These are phyloP conservation scores for Drosophila anomalipes DNA, from an alignment of 2,888 invertebrate species.

Conservation along the genomic window DNA sequence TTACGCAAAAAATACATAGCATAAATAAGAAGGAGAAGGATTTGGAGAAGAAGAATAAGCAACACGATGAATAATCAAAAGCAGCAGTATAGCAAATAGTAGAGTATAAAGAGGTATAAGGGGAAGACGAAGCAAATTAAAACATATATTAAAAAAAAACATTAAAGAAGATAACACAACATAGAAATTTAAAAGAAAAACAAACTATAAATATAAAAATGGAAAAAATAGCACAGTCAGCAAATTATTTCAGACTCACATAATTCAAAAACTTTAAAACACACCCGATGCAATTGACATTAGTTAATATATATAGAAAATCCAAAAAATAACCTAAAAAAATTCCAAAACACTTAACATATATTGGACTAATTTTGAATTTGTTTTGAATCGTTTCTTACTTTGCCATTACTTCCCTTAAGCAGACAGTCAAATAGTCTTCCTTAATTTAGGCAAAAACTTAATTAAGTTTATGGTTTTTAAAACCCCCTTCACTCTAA, in stretches of 20 bases:
- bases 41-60: slow-evolving; percentile 37
- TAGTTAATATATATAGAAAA: slow-evolving; percentile 31
- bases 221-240: slow-evolving; percentile 65
- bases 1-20: slow-evolving; percentile 62
- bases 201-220: slow-evolving; percentile 28
- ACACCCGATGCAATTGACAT: slow-evolving; percentile 54
- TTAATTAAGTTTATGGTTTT: slow-evolving; percentile 43
- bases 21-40: slow-evolving; percentile 41
- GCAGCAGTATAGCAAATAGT: slow-evolving; percentile 72
- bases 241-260: slow-evolving; percentile 52
- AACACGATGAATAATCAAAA: slow-evolving; percentile 78
- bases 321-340: slow-evolving; percentile 6
- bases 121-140: slow-evolving; percentile 33
- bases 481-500: slow-evolving; percentile 18
- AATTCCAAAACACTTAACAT: slow-evolving; percentile 21
- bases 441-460: slow-evolving; percentile 73
- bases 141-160: slow-evolving; percentile 22
- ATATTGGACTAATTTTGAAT: slow-evolving; percentile 19
- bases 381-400: slow-evolving; percentile 7
- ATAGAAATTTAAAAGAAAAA: slow-evolving; percentile 34
- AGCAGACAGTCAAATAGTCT: slow-evolving; percentile 68
- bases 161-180: slow-evolving; percentile 32
- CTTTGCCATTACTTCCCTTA: slow-evolving; percentile 49
- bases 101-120: slow-evolving; percentile 53
- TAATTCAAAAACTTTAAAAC: slow-evolving; percentile 39